phyloP scores from a whole-genome alignment of 2,113 vertebrate species.

The Oophaga pumilio region DNA sequence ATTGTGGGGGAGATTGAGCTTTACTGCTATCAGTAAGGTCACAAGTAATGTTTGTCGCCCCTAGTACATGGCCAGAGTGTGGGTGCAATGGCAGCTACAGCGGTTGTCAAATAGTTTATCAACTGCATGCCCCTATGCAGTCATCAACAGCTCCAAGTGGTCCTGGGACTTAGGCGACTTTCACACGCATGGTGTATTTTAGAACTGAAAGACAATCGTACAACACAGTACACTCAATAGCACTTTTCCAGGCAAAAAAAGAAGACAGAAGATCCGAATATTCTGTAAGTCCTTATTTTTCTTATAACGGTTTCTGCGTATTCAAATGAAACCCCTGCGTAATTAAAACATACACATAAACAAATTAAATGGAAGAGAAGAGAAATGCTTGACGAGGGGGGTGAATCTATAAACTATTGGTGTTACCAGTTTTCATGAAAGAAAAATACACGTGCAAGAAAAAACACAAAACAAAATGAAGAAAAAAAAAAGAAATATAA shows the following conservation, averaged over 20 bases:
- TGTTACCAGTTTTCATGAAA: conserved; percentile 64
- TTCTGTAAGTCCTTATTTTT: background rate
- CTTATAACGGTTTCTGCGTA: conserved; percentile 41
- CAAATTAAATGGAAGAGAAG: conserved; percentile 61
- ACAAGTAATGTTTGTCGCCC: too few relatives aligned
- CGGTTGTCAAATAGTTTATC: too few relatives aligned
- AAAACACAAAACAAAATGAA: conserved; percentile 55
- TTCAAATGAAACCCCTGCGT: conserved; percentile 70
- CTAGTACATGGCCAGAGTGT: too few relatives aligned
- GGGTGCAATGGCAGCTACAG: too few relatives aligned
- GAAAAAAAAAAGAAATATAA: conserved; percentile 49
- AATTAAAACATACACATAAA: conserved; percentile 58
- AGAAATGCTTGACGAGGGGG: conserved; percentile 68
- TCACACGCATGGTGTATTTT: background rate
- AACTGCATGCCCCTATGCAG: too few relatives aligned
- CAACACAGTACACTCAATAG: background rate
- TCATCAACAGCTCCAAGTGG: too few relatives aligned
- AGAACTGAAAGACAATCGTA: background rate
- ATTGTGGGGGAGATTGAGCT: background rate
- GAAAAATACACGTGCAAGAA: conserved; percentile 43
- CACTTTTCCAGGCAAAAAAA: background rate
- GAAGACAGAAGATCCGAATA: background rate
- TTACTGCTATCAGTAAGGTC: background rate
- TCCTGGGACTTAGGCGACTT: background rate
- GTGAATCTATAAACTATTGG: conserved; percentile 64